Evolutionary conservation across 1,140 invertebrate species (phyloP).

Genomic region (Eubasilissa regina): DNA sequence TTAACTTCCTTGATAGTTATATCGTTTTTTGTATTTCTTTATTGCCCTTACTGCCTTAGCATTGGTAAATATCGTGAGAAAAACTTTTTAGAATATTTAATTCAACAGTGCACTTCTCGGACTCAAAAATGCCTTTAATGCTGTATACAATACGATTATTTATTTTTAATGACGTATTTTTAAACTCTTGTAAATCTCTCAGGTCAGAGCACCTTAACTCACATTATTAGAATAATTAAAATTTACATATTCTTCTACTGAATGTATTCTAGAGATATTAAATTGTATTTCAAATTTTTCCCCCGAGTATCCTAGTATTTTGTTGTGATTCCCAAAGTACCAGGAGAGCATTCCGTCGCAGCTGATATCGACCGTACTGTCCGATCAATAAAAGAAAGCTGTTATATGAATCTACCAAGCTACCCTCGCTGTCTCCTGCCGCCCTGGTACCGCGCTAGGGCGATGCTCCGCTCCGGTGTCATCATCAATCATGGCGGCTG

Average conservation of each 20-base stretch:
- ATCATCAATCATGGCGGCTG: slow-evolving; percentile 50
- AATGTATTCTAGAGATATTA: no score
- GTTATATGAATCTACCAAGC: background rate
- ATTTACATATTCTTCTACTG: no score
- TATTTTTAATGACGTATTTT: no score
- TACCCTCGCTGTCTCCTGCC: slow-evolving; percentile 37
- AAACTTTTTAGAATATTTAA: background rate
- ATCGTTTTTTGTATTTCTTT: background rate
- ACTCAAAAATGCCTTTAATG: no score
- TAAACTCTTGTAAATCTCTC: no score
- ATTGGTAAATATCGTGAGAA: background rate
- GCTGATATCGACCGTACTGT: slow-evolving; percentile 40
- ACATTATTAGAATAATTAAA: no score
- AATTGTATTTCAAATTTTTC: no score
- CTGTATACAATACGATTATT: no score
- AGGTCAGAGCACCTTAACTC: no score
- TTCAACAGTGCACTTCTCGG: no score
- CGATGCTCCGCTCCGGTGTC: slow-evolving; percentile 47
- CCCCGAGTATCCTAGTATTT: no score
- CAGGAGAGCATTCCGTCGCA: slow-evolving; percentile 36
- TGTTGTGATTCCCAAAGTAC: no score
- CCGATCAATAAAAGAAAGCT: slow-evolving; percentile 49
- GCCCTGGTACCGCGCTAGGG: slow-evolving; percentile 37
- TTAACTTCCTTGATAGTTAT: background rate
- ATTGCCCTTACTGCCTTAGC: background rate